Conservation (phyloP, 2,888 invertebrate species). For the Brenthis daphne region DNA sequence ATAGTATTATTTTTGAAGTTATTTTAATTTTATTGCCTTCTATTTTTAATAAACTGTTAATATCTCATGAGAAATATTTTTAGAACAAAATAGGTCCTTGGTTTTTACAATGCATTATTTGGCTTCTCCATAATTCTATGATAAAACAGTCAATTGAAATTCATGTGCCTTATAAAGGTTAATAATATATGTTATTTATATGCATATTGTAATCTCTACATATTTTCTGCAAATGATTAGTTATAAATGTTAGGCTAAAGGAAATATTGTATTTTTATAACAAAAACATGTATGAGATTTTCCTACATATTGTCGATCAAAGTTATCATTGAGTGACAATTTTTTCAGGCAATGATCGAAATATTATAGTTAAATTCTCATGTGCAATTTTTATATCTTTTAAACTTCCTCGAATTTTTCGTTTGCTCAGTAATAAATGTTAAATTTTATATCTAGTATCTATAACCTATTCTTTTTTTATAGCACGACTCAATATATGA, state of each 20-base stretch:
- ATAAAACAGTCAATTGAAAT: conserved; percentile 31
- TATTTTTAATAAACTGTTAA: too few relatives aligned
- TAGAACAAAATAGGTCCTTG: too few relatives aligned
- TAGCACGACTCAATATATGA: neutral
- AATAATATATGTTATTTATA: conserved; percentile 7
- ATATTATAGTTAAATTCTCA: neutral
- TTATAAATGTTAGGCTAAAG: neutral
- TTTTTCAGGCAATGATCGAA: conserved; percentile 2
- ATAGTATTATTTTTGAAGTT: too few relatives aligned
- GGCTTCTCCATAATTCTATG: conserved; percentile 27
- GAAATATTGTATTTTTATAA: conserved; percentile 3
- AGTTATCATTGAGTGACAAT: neutral
- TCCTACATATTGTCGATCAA: neutral
- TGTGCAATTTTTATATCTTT: neutral
- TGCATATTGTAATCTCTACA: neutral
- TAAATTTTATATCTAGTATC: too few relatives aligned
- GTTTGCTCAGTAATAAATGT: too few relatives aligned
- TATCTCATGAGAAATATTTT: too few relatives aligned
- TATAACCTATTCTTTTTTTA: neutral
- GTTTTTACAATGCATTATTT: neutral
- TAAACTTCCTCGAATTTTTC: too few relatives aligned
- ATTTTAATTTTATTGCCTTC: too few relatives aligned
- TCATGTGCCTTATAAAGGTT: conserved; percentile 35
- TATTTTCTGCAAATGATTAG: neutral
- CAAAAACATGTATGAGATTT: neutral